phyloP scores from a whole-genome alignment of 1,140 invertebrate genomes.

The Armadillidium nasatum region DNA sequence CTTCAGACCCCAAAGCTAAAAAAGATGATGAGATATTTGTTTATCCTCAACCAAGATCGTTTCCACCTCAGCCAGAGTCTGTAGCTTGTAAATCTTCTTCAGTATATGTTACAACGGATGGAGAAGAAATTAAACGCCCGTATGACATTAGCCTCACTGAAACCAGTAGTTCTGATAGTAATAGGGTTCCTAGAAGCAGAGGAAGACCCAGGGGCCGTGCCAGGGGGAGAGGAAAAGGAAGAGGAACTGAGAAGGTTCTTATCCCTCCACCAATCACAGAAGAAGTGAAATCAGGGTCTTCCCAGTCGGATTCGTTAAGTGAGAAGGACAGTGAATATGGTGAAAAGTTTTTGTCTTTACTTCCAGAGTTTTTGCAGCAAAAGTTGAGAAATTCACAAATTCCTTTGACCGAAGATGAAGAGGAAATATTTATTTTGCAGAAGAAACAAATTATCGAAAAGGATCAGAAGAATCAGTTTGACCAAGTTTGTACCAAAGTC shows the following conservation, averaged over 20 bases:
- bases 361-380: background rate
- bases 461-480: conserved; percentile 32
- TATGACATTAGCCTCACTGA: background rate
- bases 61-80: background rate
- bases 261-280: background rate
- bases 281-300: background rate
- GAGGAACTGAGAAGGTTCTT: background rate
- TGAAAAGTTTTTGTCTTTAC: background rate
- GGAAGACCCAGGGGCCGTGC: background rate
- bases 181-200: background rate
- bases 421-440: conserved; percentile 19
- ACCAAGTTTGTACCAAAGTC: conserved; percentile 34
- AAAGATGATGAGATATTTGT: background rate
- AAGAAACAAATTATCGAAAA: conserved; percentile 6
- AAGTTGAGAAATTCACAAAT: background rate
- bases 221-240: background rate
- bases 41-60: too few species aligned
- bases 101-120: background rate
- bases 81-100: background rate
- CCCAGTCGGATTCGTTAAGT: background rate
- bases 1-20: background rate
- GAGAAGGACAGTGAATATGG: background rate
- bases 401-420: conserved; percentile 25
- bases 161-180: background rate
- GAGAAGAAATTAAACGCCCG: background rate